phyloP scores from a whole-genome alignment of 2,797 vertebrate genomes.

The Cossypha niveicapilla region DNA sequence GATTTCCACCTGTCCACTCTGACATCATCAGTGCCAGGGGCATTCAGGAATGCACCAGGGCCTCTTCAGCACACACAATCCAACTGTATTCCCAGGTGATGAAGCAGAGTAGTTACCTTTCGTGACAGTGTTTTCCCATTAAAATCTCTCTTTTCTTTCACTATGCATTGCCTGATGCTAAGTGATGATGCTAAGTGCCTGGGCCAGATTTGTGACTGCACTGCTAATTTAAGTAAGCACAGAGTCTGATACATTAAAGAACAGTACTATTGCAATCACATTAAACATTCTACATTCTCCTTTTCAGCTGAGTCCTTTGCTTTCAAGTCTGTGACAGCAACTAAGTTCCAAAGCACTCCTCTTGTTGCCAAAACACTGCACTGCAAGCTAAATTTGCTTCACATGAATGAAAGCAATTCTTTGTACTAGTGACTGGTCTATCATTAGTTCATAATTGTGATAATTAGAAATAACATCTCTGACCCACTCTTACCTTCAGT shows the following conservation, averaged over 20 bases:
- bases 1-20: neutral
- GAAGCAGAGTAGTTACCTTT: neutral
- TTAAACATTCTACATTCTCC: neutral
- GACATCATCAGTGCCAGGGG: neutral
- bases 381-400: neutral
- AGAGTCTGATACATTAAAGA: neutral
- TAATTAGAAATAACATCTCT: constrained; percentile 12
- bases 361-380: neutral
- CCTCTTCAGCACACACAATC: neutral
- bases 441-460: neutral
- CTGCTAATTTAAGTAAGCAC: neutral
- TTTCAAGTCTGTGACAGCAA: neutral
- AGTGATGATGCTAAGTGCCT: neutral
- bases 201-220: neutral
- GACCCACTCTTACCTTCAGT: neutral
- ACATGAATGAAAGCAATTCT: neutral
- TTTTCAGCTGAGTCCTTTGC: neutral
- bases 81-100: neutral
- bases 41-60: neutral
- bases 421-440: neutral
- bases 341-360: neutral
- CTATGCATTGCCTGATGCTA: neutral
- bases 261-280: neutral
- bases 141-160: neutral
- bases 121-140: neutral